Conservation (phyloP, 1,140 invertebrate species). For the Uloborus diversus region DNA sequence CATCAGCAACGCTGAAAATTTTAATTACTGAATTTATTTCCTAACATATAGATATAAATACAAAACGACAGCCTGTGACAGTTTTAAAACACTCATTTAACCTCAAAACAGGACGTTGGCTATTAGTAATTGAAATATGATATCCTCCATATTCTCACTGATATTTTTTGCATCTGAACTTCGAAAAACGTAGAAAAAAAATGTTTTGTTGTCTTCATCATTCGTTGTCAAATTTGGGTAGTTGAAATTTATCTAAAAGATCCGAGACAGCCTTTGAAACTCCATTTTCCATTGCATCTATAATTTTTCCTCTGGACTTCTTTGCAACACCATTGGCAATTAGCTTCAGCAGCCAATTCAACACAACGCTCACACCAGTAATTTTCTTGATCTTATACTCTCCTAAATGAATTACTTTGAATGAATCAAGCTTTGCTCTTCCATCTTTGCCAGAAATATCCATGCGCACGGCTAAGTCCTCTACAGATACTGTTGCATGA, state of each 20-base stretch:
- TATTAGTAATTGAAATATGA: no score
- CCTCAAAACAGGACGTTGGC: no score
- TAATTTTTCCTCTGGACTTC: constrained; percentile 39
- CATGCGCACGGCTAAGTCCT: constrained; percentile 43
- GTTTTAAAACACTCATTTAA: no score
- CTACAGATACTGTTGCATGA: constrained; percentile 19
- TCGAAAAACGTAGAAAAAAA: no score
- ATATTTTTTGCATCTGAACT: no score
- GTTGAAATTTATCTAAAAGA: constrained; percentile 21
- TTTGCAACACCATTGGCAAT: constrained; percentile 42
- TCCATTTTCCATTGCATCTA: constrained; percentile 32
- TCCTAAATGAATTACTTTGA: constrained; percentile 34
- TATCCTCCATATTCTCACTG: no score
- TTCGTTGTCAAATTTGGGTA: constrained; percentile 40
- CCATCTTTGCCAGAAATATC: constrained; percentile 24
- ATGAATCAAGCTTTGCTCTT: constrained; percentile 14
- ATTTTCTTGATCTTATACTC: constrained; percentile 52
- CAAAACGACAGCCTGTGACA: no score
- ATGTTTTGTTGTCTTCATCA: no score
- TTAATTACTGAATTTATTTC: no score
- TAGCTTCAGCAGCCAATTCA: constrained; percentile 50
- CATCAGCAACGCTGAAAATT: no score
- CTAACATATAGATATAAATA: no score
- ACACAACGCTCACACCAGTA: constrained; percentile 48
- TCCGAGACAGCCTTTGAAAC: constrained; percentile 27